phyloP scores from a whole-genome alignment of 1,140 invertebrate genomes.

The Dendrolimus punctatus region DNA sequence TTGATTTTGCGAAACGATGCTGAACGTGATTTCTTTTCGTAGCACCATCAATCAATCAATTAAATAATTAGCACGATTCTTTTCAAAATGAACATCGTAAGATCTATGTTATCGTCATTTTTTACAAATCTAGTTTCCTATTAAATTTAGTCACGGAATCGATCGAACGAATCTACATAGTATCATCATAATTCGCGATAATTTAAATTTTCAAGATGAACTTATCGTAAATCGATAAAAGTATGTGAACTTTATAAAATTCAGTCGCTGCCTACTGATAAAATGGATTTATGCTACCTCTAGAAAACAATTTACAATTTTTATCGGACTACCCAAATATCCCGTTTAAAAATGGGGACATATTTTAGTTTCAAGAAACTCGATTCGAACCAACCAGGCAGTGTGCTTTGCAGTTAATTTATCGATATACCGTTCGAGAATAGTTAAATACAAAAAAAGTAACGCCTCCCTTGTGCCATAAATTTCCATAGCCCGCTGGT shows the following conservation, averaged over 20 bases:
- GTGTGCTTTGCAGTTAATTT: slow-evolving; percentile 46
- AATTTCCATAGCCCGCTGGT: slow-evolving; percentile 47
- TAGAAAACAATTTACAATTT: slow-evolving; percentile 66
- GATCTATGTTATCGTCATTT: slow-evolving; percentile 46
- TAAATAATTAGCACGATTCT: slow-evolving; percentile 37
- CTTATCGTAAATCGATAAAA: slow-evolving; percentile 50
- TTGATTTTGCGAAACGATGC: slow-evolving; percentile 24
- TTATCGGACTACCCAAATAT: slow-evolving; percentile 34
- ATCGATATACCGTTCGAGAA: slow-evolving; percentile 31
- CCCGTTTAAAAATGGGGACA: slow-evolving; percentile 36
- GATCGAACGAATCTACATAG: slow-evolving; percentile 38
- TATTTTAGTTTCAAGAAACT: slow-evolving; percentile 30
- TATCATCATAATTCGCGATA: slow-evolving; percentile 35
- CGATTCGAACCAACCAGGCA: slow-evolving; percentile 36
- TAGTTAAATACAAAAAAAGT: slow-evolving; percentile 32
- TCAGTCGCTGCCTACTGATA: slow-evolving; percentile 64
- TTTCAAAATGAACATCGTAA: slow-evolving; percentile 33
- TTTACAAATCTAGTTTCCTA: slow-evolving; percentile 50
- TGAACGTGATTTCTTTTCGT: slow-evolving; percentile 35
- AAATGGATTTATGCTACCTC: slow-evolving; percentile 51
- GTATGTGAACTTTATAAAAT: slow-evolving; percentile 64
- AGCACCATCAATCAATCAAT: slow-evolving; percentile 58
- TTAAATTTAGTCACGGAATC: slow-evolving; percentile 41
- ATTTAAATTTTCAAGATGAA: slow-evolving; percentile 40
- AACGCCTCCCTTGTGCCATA: slow-evolving; percentile 68